Conservation (phyloP, 2,888 invertebrate genomes). For the Synergus gifuensis region DNA sequence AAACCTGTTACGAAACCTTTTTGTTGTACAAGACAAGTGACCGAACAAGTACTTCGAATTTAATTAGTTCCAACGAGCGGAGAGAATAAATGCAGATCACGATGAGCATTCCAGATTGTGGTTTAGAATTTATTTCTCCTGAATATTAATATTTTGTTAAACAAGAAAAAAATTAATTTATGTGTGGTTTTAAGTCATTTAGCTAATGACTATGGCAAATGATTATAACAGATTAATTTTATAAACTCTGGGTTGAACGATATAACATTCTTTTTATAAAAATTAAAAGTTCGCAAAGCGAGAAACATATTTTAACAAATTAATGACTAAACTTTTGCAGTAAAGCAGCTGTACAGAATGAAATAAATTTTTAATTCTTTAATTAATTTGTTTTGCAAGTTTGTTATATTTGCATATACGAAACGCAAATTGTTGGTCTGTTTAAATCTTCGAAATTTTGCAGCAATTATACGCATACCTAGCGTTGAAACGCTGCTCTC, state of each 20-base stretch:
- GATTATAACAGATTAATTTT: not conserved
- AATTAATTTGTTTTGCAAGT: not conserved
- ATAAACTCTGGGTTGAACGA: not conserved
- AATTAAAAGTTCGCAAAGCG: not conserved
- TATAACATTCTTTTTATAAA: not conserved
- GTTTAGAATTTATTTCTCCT: not conserved
- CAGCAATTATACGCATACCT: not conserved
- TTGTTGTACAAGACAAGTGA: not conserved
- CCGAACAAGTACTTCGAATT: not conserved
- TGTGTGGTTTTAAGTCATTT: not conserved
- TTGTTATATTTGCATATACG: not conserved
- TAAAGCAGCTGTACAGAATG: not conserved
- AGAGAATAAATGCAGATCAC: constrained; percentile 13
- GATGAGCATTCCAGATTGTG: not conserved
- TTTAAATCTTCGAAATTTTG: not conserved
- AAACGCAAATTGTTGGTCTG: not conserved
- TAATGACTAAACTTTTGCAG: not conserved
- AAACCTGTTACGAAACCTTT: not conserved
- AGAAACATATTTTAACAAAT: not conserved
- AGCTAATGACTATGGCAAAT: not conserved
- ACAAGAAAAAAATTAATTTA: not conserved
- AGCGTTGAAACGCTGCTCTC: not conserved
- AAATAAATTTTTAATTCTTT: not conserved
- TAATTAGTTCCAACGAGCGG: not conserved
- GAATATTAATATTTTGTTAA: not conserved